Percentiles rank a stretch among this genome's conserved stretches.
Evolutionary conservation across 2,113 vertebrate genomes (phyloP).

Genomic region (Pyxicephalus adspersus): DNA sequence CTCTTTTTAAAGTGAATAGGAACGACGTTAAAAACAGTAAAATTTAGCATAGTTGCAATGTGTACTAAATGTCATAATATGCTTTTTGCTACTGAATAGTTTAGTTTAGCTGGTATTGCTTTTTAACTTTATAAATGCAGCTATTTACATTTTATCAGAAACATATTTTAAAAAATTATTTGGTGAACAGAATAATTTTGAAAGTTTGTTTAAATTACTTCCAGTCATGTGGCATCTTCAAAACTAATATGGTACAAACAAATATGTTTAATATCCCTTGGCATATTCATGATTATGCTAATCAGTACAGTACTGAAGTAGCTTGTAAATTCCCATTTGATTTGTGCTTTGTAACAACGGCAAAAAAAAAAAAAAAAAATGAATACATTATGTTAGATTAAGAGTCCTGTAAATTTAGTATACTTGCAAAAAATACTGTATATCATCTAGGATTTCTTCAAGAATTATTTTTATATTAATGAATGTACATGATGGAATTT

Average conservation of each 20-base stretch:
- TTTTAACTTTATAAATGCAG: no score
- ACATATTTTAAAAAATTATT: not conserved
- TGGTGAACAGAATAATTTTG: slow-evolving; percentile 20
- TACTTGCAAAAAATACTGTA: slow-evolving; percentile 38
- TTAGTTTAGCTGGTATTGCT: no score
- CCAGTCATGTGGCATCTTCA: slow-evolving; percentile 52
- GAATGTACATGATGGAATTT: slow-evolving; percentile 16
- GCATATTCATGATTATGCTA: slow-evolving; percentile 57
- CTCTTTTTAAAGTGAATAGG: no score
- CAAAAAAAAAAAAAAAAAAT: slow-evolving; percentile 22
- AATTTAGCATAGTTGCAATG: no score
- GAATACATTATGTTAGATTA: slow-evolving; percentile 53
- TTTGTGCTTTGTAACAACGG: slow-evolving; percentile 49
- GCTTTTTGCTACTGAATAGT: no score
- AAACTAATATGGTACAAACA: slow-evolving; percentile 53
- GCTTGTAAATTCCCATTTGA: slow-evolving; percentile 54
- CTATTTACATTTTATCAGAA: no score
- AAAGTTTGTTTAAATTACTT: slow-evolving; percentile 55
- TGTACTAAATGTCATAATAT: no score
- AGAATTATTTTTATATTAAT: slow-evolving; percentile 45
- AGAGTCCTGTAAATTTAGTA: slow-evolving; percentile 37
- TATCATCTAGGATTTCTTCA: slow-evolving; percentile 2
- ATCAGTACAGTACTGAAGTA: slow-evolving; percentile 49
- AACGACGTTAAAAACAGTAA: no score
- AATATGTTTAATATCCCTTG: slow-evolving; percentile 55